phyloP scores from a whole-genome alignment of 2,888 invertebrate species.

The Heliconius ethilla region DNA sequence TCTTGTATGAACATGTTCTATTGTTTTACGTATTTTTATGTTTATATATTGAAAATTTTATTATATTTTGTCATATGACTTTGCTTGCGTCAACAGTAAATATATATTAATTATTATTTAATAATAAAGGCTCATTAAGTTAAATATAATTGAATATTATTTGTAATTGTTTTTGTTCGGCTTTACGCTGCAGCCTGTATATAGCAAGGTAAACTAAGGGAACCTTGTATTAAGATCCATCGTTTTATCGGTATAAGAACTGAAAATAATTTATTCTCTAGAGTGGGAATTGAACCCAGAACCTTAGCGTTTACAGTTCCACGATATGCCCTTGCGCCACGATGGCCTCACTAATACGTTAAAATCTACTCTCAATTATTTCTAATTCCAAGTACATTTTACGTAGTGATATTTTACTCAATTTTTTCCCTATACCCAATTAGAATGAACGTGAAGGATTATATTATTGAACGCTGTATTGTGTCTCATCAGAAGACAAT shows the following conservation, averaged over 20 bases:
- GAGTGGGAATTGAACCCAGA: neutral
- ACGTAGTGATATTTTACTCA: no score
- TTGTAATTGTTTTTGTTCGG: neutral
- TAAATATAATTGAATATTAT: no score
- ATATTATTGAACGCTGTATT: no score
- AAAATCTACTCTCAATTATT: neutral
- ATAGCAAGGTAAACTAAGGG: neutral
- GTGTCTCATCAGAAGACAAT: neutral
- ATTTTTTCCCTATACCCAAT: neutral
- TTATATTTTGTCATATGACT: neutral
- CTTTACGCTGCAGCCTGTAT: neutral
- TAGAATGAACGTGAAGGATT: neutral
- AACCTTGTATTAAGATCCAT: neutral
- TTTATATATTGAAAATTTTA: neutral
- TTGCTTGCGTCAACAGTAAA: neutral
- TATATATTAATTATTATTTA: neutral
- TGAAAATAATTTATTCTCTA: no score
- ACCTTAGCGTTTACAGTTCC: neutral
- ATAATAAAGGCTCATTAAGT: neutral
- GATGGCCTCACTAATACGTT: neutral
- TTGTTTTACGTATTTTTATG: conserved; percentile 9
- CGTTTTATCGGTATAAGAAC: no score
- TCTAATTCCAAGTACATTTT: neutral
- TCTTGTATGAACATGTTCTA: neutral
- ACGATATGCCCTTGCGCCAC: neutral